phyloP scores from a whole-genome alignment of 2,888 invertebrate genomes.

The Calameuta filiformis region DNA sequence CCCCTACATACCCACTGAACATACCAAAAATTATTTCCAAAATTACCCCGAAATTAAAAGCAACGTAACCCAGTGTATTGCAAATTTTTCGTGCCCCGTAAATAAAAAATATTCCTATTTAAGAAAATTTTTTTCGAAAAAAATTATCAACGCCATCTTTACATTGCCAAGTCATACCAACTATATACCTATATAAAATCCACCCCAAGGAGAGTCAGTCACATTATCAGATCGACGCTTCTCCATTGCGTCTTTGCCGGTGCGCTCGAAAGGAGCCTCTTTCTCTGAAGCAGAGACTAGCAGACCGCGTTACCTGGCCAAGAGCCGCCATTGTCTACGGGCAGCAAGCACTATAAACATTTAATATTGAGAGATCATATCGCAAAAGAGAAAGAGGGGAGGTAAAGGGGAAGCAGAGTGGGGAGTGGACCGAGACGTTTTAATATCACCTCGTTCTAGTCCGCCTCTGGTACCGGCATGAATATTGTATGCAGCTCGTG shows the following conservation, averaged over 20 bases:
- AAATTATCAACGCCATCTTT: neutral
- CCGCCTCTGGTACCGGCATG: conserved; percentile 19
- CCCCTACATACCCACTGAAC: neutral
- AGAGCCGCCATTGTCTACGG: conserved; percentile 23
- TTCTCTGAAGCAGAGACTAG: neutral
- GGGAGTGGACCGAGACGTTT: conserved; percentile 18
- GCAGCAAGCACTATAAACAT: conserved; percentile 22
- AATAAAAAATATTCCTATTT: fast-evolving
- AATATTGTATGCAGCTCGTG: conserved; percentile 19
- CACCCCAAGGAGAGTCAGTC: neutral
- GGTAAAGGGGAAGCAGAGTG: neutral
- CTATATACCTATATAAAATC: neutral
- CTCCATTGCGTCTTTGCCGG: neutral
- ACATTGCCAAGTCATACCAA: neutral
- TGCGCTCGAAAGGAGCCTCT: neutral
- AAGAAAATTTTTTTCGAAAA: neutral
- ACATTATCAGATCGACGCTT: neutral
- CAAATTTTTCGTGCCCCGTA: neutral
- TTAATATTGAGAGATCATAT: conserved; percentile 24
- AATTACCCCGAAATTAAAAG: neutral
- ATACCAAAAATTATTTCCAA: neutral
- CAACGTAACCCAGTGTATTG: neutral
- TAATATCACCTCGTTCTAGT: conserved; percentile 19
- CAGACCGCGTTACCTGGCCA: conserved; percentile 14
- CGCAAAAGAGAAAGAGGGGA: conserved; percentile 3